Evolutionary conservation across 2,113 vertebrate genomes (phyloP), one percentile per base, ranked within the genome.

Genomic region (Hemiprocne comata): DNA sequence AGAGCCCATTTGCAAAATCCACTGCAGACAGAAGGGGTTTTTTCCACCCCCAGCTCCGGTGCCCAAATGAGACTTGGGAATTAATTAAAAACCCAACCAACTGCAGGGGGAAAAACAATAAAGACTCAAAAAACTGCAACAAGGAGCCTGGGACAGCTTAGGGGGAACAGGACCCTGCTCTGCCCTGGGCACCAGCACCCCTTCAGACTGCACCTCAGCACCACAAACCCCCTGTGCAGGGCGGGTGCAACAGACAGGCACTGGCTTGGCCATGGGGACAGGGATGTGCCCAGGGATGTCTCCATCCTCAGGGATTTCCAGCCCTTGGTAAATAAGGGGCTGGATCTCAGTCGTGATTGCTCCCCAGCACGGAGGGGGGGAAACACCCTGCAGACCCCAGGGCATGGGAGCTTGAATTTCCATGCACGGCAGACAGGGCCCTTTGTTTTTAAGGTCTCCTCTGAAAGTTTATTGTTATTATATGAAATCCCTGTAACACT

Each of bases 391-490:
- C 21, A 12, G 31, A 81, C 25, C 83, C 25, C 14, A 2, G 8
- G 10, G 42, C 72, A 9, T 14, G 38, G 0, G 4, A 90, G 64
- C 60, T 31, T 36, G 72, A 34, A 24, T 93, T 93, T 66, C 76
- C 10, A 0, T 46, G 65, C 33, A 9, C 14, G 7, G 87, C 76
- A 74, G 42, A 75, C 2, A 36, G 16, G 69, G 51, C 48, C 62
- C 38, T 93, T 73, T 94, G 81, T 57, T 93, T 95, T 79, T 75
- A 61, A 94, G 50, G 89, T 51, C 77, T 91, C 84, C 74, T 95
- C 93, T 87, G 73, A 12, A 86, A 77, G 86, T 94, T 95, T 94
- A 75, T 94, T 91, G 58, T 94, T 95, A 15, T 85, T 84, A 13
- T 92, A 65, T 57, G 33, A 93, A 95, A 94, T 92, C 93, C 93